Evolutionary conservation across 2,113 vertebrate species (phyloP).

Genomic region (Pterophyllum scalare): DNA sequence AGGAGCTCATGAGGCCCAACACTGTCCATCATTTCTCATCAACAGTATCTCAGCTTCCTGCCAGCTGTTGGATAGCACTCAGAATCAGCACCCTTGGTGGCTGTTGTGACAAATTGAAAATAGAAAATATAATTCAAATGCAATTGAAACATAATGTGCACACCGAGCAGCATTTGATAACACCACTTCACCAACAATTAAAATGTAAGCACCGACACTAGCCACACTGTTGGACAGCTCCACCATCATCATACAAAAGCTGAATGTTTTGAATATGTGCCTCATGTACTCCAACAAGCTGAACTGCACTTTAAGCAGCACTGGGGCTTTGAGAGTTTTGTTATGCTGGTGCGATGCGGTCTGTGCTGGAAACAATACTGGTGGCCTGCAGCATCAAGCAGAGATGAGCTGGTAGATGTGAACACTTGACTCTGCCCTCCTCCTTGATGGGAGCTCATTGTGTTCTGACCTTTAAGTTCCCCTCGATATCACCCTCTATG

Average conservation of each 20-base stretch:
- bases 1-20: not conserved
- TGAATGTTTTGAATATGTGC: not conserved
- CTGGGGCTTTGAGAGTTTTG: slow-evolving; percentile 4
- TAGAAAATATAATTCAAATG: not conserved
- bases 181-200: not conserved
- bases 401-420: slow-evolving; percentile 39
- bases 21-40: not conserved
- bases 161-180: not conserved
- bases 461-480: slow-evolving; percentile 72
- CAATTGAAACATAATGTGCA: not conserved
- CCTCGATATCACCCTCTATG: slow-evolving; percentile 43
- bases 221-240: not conserved
- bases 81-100: not conserved
- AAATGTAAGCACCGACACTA: not conserved
- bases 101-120: not conserved
- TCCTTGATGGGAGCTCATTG: slow-evolving; percentile 66
- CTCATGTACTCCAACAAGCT: not conserved
- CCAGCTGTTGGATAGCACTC: not conserved
- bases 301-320: not conserved
- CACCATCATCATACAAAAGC: not conserved
- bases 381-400: slow-evolving; percentile 37
- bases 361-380: slow-evolving; percentile 4
- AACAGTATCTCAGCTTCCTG: not conserved
- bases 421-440: slow-evolving; percentile 65
- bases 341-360: slow-evolving; percentile 18